Percentiles rank a stretch among this genome's conserved stretches.
Evolutionary conservation across 2,888 invertebrate species (phyloP).

Genomic region (Lagria hirta): DNA sequence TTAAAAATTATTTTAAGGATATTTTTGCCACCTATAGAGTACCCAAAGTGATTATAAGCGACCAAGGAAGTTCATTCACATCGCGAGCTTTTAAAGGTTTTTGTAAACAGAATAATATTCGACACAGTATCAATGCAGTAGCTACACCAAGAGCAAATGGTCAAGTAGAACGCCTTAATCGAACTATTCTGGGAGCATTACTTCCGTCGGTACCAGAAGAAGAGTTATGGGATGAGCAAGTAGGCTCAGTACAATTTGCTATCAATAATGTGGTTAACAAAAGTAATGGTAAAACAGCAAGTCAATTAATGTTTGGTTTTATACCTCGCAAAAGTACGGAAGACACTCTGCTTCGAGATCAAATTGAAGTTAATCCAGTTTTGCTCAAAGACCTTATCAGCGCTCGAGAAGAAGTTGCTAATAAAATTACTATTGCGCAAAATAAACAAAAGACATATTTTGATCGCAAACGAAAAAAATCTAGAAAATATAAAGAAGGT

Average conservation of each 20-base stretch:
- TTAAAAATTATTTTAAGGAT: slow-evolving; percentile 23
- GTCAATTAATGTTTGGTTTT: slow-evolving; percentile 29
- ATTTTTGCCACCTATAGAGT: slow-evolving; percentile 31
- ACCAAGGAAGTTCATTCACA: slow-evolving; percentile 48
- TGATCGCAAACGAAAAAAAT: slow-evolving; percentile 20
- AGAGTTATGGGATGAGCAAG: slow-evolving; percentile 44
- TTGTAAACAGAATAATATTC: slow-evolving; percentile 39
- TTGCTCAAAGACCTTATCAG: slow-evolving; percentile 18
- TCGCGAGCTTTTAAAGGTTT: slow-evolving; percentile 41
- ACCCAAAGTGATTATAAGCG: slow-evolving; percentile 44
- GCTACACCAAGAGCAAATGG: slow-evolving; percentile 45
- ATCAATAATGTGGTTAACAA: slow-evolving; percentile 37
- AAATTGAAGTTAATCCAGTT: slow-evolving; percentile 21
- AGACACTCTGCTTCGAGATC: slow-evolving; percentile 23
- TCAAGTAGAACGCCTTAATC: slow-evolving; percentile 43
- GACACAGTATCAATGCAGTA: slow-evolving; percentile 33
- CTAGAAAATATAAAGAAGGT: slow-evolving; percentile 20
- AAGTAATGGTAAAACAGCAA: slow-evolving; percentile 23
- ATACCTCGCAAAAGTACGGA: slow-evolving; percentile 20
- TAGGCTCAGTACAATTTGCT: slow-evolving; percentile 42
- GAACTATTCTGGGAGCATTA: slow-evolving; percentile 38
- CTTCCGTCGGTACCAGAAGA: slow-evolving; percentile 35
- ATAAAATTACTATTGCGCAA: slow-evolving; percentile 10
- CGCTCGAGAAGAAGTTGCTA: slow-evolving; percentile 10
- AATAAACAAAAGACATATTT: slow-evolving; percentile 20